Base-by-base conservation (phyloP, 2,797 vertebrate genomes). In the Dallia pectoralis region DNA sequence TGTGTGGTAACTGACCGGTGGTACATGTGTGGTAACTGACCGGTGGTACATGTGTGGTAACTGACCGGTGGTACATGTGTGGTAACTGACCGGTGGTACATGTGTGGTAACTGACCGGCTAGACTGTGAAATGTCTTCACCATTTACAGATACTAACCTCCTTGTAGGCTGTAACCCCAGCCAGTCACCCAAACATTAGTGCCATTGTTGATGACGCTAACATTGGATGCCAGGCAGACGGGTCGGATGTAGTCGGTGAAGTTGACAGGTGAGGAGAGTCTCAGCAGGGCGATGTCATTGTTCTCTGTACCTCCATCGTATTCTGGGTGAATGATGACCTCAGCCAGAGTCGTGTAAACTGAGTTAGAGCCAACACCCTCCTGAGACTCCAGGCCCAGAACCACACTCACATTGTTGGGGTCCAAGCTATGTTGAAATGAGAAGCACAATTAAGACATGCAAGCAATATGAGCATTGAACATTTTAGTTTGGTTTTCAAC, bases 211-310 rank as follows among this genome's bases (percentile, higher is more conserved):
- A 92, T 90, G 70, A 74, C 76, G 73, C 90, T 91, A 29, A 22
- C 69, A 71, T 48, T 70, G 1, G 78, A 89, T 83, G 94, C 93
- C 75, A 95, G 87, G 83, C 93, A 95, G 74, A 95, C 88, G 3
- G 94, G 94, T 62, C 86, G 88, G 80, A 95, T 88, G 71, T 81
- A 85, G 74, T 91, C 85, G 32, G 89, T 91, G 82, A 93, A 94
- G 4, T 0, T 18, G 47, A 94, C 77, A 0, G 91, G 71, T 8
- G 1, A 61, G 0, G 63, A 82, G 67, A 95, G 87, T 76, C 19
- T 89, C 68, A 92, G 69, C 71, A 91, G 80, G 78, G 87, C 87
- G 0, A 92, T 85, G 77, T 92, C 89, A 0, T 89, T 90, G 70
- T 90, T 1, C 0, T 3, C 3, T 15, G 73, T 72, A 7, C 0